Percentiles rank a stretch among this genome's conserved stretches.
Conservation (phyloP, 1,140 invertebrate genomes). For the Scaptomyza graminum region DNA sequence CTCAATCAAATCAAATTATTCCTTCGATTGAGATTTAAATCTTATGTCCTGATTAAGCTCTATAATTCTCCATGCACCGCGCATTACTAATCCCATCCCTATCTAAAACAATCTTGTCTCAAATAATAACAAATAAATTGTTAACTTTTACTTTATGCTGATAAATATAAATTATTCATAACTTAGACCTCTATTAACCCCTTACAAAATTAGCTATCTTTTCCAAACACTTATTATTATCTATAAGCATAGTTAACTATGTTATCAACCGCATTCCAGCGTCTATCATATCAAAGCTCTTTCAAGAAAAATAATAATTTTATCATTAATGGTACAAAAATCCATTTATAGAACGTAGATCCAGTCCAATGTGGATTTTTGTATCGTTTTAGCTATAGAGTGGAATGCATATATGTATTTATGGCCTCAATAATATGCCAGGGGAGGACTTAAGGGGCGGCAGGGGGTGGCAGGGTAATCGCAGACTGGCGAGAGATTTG, state of each 20-base stretch:
- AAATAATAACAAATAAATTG: too few species aligned
- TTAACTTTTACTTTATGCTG: neutral
- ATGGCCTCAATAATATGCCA: constrained; percentile 61
- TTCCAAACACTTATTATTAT: constrained; percentile 16
- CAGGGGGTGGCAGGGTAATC: neutral
- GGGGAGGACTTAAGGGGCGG: neutral
- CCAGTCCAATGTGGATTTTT: constrained; percentile 8
- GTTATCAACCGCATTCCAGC: constrained; percentile 33
- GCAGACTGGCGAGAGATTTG: constrained; percentile 27
- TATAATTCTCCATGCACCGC: too few species aligned
- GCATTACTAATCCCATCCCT: too few species aligned
- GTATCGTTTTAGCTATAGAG: constrained; percentile 3
- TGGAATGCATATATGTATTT: constrained; percentile 42
- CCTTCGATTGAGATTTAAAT: too few species aligned
- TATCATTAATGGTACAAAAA: constrained; percentile 24
- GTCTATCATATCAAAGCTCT: constrained; percentile 3
- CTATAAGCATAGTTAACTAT: neutral
- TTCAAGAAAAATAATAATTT: constrained; percentile 2
- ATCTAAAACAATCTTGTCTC: too few species aligned
- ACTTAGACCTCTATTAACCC: too few species aligned
- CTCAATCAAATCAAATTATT: too few species aligned
- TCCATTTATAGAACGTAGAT: constrained; percentile 24
- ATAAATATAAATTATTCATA: neutral
- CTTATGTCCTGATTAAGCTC: too few species aligned
- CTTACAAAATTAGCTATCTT: constrained; percentile 3